Base-by-base conservation (phyloP, 1,140 invertebrate genomes). In the Philopotamus ludificatus region DNA sequence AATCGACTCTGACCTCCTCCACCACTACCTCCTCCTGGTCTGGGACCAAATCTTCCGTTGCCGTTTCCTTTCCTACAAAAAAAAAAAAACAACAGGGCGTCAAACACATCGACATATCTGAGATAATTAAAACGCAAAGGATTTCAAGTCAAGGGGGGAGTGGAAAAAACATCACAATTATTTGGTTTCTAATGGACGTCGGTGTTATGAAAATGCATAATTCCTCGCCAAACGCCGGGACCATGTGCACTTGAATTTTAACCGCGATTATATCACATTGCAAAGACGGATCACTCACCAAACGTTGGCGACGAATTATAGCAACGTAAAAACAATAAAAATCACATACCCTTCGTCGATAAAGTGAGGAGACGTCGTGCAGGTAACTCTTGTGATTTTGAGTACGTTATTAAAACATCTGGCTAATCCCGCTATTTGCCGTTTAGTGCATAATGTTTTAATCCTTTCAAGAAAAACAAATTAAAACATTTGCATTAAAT, bases 21-120 rank as follows among this genome's bases (percentile, higher is more conserved):
- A 21, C 76, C 74, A 21, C 70, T 73, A 15, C 77, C 71, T 15
- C 77, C 74, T 23, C 79, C 75, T 9, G 71, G 66, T 42, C 68
- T 71, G 42, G 74, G 71, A 63, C 78, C 73, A 50, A 69, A 69
- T 41, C 67, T 55, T 39, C 78, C 76, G 53, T 75, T 75, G 57
- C 75, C 69, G 50, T 70, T 61, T 73, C 66, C 10, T 54, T 65
- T 68, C 66, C 66, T 68, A 34, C 16, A 41, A 68, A 61, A 2
- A 23, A 62, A 57, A 18, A 25, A n/a, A 20, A 12, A 50, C 50
- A 21, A 62, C 16, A 28, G 45, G n/a, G n/a, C n/a, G n/a, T n/a
- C n/a, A n/a, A n/a, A n/a, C n/a, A n/a, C n/a, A n/a, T n/a, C n/a
- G n/a, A n/a, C n/a, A n/a, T n/a, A n/a, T n/a, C n/a, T n/a, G n/a